Evolutionary conservation across 2,113 vertebrate species (phyloP), one percentile per base, ranked within the genome.

Genomic region (Mormoops blainvillei): DNA sequence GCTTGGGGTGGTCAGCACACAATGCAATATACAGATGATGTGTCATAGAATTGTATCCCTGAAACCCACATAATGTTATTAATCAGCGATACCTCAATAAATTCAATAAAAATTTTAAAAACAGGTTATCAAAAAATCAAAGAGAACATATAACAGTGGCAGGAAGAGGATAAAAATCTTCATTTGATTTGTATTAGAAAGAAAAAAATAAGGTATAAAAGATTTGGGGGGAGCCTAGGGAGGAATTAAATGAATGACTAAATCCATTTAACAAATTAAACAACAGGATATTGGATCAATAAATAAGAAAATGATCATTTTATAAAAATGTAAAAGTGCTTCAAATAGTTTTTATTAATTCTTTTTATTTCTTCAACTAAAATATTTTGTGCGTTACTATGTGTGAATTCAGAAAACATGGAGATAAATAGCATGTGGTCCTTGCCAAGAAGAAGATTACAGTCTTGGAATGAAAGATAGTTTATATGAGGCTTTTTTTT

Each of bases 331-430:
- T 68, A 41, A 56, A 76, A 81, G 5, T 24, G 0, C 5, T 7
- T 93, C 50, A 81, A 70, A 63, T 88, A 36, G 48, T 56, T 43
- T 80, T 87, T 1, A 58, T 63, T 56, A 73, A 7, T 93, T 87
- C 8, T 91, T 88, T 63, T 89, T 52, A 90, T 83, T 94, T 95
- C 36, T 92, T 80, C 16, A 76, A 41, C 82, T 87, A 87, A 26
- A 81, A 33, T 63, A 24, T 87, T 92, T 92, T 92, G 9, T 87
- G 58, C 71, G 16, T 58, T 65, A 20, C 26, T 74, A 38, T 3
- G 13, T 73, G 3, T 82, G 45, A 89, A 6, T 76, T 92, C 38
- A 24, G 38, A 89, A 45, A 70, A 77, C 28, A 48, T 43, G 80
- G 52, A 33, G 45, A 65, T 50, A 81, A n/a, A 52, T 89, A 77